phyloP scores from a whole-genome alignment of 1,140 invertebrate genomes.

The Arctopsyche grandis region DNA sequence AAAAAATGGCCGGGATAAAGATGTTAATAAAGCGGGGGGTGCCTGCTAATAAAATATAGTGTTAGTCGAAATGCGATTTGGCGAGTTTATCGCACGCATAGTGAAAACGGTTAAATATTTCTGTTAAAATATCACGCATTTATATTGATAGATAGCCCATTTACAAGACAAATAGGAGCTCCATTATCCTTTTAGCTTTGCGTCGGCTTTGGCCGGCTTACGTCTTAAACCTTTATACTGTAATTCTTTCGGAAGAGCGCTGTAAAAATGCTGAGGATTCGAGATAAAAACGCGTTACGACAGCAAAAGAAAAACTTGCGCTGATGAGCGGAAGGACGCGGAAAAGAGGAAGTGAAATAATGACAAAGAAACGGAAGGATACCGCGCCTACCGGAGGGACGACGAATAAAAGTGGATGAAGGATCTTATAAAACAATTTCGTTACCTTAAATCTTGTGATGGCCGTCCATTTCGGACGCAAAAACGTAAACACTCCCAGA shows the following conservation, averaged over 20 bases:
- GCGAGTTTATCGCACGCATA: not conserved
- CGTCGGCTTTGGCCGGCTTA: constrained; percentile 39
- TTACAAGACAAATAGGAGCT: constrained; percentile 45
- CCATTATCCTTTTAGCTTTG: constrained; percentile 45
- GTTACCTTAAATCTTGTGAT: constrained; percentile 53
- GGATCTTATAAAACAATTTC: constrained; percentile 53
- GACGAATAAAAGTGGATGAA: constrained; percentile 32
- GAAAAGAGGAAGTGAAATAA: constrained; percentile 50
- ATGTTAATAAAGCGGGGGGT: constrained; percentile 18
- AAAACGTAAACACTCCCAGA: not conserved
- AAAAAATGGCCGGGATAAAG: not conserved
- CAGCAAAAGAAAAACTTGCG: constrained; percentile 51
- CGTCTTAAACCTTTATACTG: constrained; percentile 50
- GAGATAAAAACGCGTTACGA: constrained; percentile 51
- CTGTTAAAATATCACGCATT: constrained; percentile 40
- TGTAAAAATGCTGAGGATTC: constrained; percentile 50
- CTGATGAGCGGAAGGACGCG: constrained; percentile 49
- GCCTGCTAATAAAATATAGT: constrained; percentile 19
- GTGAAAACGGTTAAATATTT: constrained; percentile 25
- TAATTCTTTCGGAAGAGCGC: constrained; percentile 49
- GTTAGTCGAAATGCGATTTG: not conserved
- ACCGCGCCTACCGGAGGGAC: constrained; percentile 31
- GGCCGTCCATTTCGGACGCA: constrained; percentile 21
- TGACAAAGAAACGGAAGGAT: constrained; percentile 50
- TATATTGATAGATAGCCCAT: constrained; percentile 44